Base-by-base conservation (phyloP, 2,797 vertebrate genomes). In the Gymnothorax reevesii region DNA sequence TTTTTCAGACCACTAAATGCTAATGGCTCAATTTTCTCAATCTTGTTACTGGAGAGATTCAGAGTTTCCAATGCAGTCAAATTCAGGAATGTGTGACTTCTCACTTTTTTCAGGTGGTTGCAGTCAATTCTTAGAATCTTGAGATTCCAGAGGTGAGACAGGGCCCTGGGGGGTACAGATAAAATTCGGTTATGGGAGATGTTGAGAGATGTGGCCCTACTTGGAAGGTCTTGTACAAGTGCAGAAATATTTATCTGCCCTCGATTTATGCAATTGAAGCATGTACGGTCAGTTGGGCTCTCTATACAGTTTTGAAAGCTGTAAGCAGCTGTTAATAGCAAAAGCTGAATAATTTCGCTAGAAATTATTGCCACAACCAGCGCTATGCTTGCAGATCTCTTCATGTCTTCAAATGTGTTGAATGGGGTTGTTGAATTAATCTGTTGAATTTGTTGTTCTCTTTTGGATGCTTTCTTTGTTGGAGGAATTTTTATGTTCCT, bases 251-350 rank as follows among this genome's bases (percentile, higher is more conserved):
- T 90, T 0, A 3, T 71, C 22, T 86, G 87, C 2, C 86, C 88
- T 15, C 93, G 91, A 52, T n/a, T 9, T 77, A 90, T 79, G 88
- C 96, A 97, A 12, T 71, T 91, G 87, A 96, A 95, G 55, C 0
- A 77, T 42, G 10, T 89, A 25, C 88, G 57, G 5, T 91, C 83
- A 20, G 91, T 89, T 10, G 87, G 22, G 7, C 87, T 89, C 71
- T 93, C 93, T 25, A 94, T 94, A 90, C 96, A 97, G 92, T 96
- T 96, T 0, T 84, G 88, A 88, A 93, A 97, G 90, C 95, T 95
- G 85, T 96, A 97, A 57, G 93, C 86, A 27, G 87, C 15, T 87
- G 88, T 88, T 54, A 93, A 88, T 22, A 92, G 89, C 90, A 93
- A 71, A n/a, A 92, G 75, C 64, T 84, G 57, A 20, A 93, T 85